Percentiles rank a stretch among this genome's conserved stretches.
phyloP scores from a whole-genome alignment of 1,140 invertebrate genomes.

The Drosophila auraria region DNA sequence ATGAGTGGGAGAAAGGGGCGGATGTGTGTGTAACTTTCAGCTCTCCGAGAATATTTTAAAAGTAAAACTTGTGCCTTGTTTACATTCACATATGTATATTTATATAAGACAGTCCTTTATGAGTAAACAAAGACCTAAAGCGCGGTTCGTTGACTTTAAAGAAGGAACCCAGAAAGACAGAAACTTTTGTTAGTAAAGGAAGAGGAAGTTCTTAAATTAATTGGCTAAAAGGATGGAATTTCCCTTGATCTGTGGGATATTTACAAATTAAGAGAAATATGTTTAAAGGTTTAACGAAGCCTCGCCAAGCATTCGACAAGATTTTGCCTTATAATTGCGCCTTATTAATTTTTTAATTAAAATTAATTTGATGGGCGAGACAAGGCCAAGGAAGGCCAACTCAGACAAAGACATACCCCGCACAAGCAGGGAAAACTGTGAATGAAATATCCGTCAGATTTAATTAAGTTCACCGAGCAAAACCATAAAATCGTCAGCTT shows the following conservation, averaged over 20 bases:
- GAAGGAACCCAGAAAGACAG: not conserved
- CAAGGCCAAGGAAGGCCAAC: not conserved
- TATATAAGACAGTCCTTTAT: constrained; percentile 26
- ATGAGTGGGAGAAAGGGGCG: not conserved
- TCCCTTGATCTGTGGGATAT: too few relatives aligned
- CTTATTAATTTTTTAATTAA: constrained; percentile 55
- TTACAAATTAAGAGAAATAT: not conserved
- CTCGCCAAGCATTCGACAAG: not conserved
- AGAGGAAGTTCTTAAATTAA: not conserved
- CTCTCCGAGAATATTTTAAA: constrained; percentile 38
- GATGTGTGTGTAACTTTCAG: constrained; percentile 11
- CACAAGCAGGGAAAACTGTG: constrained; percentile 8
- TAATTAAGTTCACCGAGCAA: constrained; percentile 9
- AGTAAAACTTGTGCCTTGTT: constrained; percentile 48
- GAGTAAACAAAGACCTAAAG: constrained; percentile 15
- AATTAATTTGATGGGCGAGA: constrained; percentile 38
- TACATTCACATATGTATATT: constrained; percentile 18
- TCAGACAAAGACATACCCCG: not conserved
- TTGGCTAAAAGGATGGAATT: not conserved
- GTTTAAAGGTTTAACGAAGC: not conserved
- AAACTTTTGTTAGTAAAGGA: not conserved
- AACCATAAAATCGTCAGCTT: constrained; percentile 3
- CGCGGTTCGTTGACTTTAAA: constrained; percentile 37
- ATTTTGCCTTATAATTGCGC: constrained; percentile 5
- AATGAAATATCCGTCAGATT: constrained; percentile 46